phyloP scores from a whole-genome alignment of 2,888 invertebrate species.

The Caradrina kadenii region DNA sequence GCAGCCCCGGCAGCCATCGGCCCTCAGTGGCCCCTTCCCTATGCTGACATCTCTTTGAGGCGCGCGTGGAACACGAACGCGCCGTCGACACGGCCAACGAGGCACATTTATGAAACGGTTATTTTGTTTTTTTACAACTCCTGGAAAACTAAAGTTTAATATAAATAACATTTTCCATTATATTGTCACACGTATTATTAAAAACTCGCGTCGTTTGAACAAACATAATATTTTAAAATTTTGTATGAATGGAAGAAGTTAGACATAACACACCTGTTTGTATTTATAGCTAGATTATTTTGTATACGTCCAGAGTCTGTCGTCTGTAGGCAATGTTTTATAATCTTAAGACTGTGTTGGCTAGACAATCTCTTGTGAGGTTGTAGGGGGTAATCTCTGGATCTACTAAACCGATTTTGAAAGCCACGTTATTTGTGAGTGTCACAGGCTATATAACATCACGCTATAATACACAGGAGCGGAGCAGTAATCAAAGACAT shows the following conservation, averaged over 20 bases:
- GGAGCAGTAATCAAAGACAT: no score
- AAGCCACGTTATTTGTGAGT: no score
- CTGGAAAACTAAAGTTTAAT: conserved; percentile 9
- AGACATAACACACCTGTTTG: conserved; percentile 34
- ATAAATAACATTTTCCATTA: conserved; percentile 26
- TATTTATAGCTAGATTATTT: conserved; percentile 9
- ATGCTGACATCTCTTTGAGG: no score
- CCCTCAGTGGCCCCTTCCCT: no score
- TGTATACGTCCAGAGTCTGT: background rate
- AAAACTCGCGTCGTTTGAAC: conserved; percentile 7
- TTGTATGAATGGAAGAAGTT: conserved; percentile 32
- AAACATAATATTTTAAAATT: conserved; percentile 28
- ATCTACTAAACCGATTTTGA: no score
- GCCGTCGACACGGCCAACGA: no score
- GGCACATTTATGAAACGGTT: background rate
- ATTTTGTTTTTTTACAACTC: background rate
- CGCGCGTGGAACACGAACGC: no score
- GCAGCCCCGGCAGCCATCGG: no score
- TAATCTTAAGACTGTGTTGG: conserved; percentile 8
- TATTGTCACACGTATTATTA: conserved; percentile 29
- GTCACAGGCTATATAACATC: no score
- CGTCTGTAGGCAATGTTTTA: background rate
- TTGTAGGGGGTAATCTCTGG: no score
- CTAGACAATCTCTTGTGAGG: no score
- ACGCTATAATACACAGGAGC: no score